These are phyloP conservation scores for Manis javanica DNA, from an alignment of 2,797 vertebrate genomes.

Conservation along the genomic window DNA sequence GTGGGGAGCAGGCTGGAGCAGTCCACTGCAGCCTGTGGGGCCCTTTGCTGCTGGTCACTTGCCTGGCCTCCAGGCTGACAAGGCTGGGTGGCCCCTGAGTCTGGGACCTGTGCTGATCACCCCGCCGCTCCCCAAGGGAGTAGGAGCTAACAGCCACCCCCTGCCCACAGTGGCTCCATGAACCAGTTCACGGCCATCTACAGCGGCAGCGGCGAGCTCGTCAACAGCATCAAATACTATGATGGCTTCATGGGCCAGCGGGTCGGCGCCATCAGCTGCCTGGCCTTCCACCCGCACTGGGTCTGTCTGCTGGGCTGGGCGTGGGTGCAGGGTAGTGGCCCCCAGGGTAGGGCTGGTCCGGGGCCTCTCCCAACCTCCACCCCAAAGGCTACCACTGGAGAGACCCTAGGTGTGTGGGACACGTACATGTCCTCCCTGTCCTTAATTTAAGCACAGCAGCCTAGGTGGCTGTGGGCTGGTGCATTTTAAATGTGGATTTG, in stretches of 20 bases:
- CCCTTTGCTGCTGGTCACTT: background rate
- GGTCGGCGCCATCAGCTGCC: conserved; percentile 98
- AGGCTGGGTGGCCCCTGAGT: too few species aligned
- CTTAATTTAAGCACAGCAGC: too few species aligned
- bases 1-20: background rate
- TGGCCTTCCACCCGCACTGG: conserved; percentile 98
- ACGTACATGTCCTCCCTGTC: background rate
- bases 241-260: conserved; percentile 99
- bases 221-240: conserved; percentile 99
- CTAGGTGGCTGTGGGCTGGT: accelerated
- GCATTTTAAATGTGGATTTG: background rate
- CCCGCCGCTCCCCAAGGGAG: background rate
- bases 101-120: background rate
- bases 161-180: conserved; percentile 93
- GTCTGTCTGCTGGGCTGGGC: conserved; percentile 83
- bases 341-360: too few species aligned
- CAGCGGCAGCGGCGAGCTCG: conserved; percentile 94
- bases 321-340: accelerated
- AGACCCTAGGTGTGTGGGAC: background rate
- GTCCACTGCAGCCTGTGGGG: too few species aligned
- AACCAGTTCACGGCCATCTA: conserved; percentile 99
- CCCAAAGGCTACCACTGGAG: background rate
- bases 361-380: too few species aligned
- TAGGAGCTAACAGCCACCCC: background rate
- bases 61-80: background rate